These are phyloP conservation scores for Drosophila sordidapex DNA, from an alignment of 2,888 invertebrate species.

Conservation along the genomic window DNA sequence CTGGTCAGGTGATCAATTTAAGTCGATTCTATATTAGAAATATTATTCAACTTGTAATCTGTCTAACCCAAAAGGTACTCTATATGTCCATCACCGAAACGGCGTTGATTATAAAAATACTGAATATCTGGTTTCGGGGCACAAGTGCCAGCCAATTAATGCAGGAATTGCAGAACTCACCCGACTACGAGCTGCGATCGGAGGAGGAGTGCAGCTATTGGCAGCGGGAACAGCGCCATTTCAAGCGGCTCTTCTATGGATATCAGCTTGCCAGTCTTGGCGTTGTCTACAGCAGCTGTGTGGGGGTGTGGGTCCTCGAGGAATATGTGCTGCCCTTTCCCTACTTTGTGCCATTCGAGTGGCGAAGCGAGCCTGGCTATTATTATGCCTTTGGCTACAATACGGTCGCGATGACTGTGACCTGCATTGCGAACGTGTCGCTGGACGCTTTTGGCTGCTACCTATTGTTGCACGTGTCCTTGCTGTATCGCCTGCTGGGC, in stretches of 20 bases:
- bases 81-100: conserved; percentile 77
- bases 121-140: conserved; percentile 69
- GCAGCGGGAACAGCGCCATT: conserved; percentile 56
- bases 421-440: conserved; percentile 62
- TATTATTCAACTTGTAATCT: background rate
- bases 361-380: conserved; percentile 53
- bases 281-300: conserved; percentile 47
- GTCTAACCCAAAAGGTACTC: conserved; percentile 34
- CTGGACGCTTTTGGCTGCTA: conserved; percentile 77
- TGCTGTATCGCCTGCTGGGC: conserved; percentile 71
- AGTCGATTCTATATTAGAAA: background rate
- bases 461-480: conserved; percentile 72
- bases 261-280: conserved; percentile 53
- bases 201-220: conserved; percentile 56
- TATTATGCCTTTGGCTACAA: conserved; percentile 73
- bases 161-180: conserved; percentile 42
- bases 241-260: conserved; percentile 50
- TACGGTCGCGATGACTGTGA: conserved; percentile 61
- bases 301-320: conserved; percentile 46
- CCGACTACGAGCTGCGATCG: conserved; percentile 36
- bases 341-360: conserved; percentile 81
- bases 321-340: conserved; percentile 73
- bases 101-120: conserved; percentile 69
- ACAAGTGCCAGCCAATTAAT: conserved; percentile 54
- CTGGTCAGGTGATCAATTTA: conserved; percentile 46